Evolutionary conservation across 2,113 vertebrate genomes (phyloP), one percentile per base, ranked within the genome.

Genomic region (Rattus rattus): DNA sequence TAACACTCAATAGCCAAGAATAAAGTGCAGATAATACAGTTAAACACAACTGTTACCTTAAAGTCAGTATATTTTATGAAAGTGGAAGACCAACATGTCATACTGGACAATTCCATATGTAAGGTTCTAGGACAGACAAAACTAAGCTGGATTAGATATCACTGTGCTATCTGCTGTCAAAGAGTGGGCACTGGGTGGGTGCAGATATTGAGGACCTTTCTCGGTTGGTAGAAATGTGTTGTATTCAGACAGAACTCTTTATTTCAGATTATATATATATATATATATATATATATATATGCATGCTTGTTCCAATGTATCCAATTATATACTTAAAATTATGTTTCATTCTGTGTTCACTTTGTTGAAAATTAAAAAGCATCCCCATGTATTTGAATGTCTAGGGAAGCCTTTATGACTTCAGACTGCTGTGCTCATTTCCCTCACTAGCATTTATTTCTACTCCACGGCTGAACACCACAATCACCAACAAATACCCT

Each of bases 391-490:
- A 70, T 56, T 77, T 59, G 3, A 80, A 30, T 59, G 12, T 80
- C 73, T 33, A 22, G 43, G 30, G 91, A 63, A 47, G 39, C 49
- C 17, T 86, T 22, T n/a, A 52, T 81, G 20, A 39, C 7, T n/a
- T 61, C 4, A 70, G 49, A 65, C 30, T 87, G 63, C n/a, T 85
- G 26, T 56, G 54, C 2, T 76, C 72, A 47, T 84, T 75, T 70
- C 17, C 20, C 65, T 13, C 7, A 61, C 47, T 39, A 24, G 24
- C 92, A 81, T 67, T 93, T 90, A 88, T 81, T 92, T 91, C 94
- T 96, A 2, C 81, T 95, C 3, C 7, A 1, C 20, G 77, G 7
- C 17, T 98, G 83, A 95, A 90, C 73, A 61, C 88, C 65, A 9
- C 22, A n/a, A 33, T 30, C 76, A 47, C 76, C 65, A 91, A 84